phyloP scores from a whole-genome alignment of 2,113 vertebrate genomes.

The Poecilia latipinna region DNA sequence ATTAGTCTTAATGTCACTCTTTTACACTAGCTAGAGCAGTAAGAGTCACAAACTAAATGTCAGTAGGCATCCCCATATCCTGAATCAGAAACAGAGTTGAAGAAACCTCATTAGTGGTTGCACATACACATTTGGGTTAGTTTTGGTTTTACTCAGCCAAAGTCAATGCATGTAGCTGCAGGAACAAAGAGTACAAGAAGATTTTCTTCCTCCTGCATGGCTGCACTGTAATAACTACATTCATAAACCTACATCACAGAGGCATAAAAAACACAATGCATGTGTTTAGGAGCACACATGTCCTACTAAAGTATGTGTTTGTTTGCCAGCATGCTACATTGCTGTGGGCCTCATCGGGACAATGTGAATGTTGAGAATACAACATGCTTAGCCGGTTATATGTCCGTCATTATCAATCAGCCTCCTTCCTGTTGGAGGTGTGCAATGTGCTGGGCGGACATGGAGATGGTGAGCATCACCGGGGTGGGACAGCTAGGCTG shows the following conservation, averaged over 20 bases:
- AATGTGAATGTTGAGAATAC: conserved; percentile 4
- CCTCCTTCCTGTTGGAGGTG: not conserved
- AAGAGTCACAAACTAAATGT: too few relatives aligned
- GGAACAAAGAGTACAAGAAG: conserved; percentile 2
- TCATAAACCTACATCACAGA: not conserved
- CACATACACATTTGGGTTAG: too few relatives aligned
- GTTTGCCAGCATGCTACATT: conserved; percentile 13
- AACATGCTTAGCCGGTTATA: not conserved
- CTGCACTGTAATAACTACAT: not conserved
- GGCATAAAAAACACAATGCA: conserved; percentile 7
- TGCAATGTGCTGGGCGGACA: not conserved
- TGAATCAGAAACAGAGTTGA: too few relatives aligned
- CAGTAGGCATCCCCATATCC: too few relatives aligned
- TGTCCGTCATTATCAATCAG: not conserved
- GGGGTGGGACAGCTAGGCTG: conserved; percentile 33
- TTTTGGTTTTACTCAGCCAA: conserved; percentile 1
- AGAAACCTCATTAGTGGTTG: too few relatives aligned
- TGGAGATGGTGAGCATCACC: not conserved
- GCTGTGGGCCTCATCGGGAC: conserved; percentile 40
- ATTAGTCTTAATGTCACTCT: not conserved
- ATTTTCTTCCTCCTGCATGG: conserved; percentile 10
- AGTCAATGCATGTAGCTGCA: not conserved
- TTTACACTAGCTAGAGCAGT: too few relatives aligned
- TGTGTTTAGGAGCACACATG: not conserved
- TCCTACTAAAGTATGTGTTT: conserved; percentile 1